A percentile compares a stretch with the other conserved stretches of the same genome.
Evolutionary conservation across 2,113 vertebrate species (phyloP).

Genomic region (Corythaixoides concolor): DNA sequence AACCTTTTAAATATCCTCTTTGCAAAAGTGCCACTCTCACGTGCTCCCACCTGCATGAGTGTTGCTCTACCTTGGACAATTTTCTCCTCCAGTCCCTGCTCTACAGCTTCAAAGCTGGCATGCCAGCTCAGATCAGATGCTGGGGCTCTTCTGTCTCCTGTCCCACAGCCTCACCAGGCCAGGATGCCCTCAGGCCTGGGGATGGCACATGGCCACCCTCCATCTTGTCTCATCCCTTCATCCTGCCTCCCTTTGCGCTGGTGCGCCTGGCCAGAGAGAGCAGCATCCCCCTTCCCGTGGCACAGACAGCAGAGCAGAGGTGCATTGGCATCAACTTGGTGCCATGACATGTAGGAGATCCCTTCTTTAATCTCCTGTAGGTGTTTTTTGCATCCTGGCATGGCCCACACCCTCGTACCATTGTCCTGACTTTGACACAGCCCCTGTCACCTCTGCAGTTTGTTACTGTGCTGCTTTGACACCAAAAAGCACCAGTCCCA

Average conservation of each 20-base stretch:
- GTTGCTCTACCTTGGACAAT: neutral
- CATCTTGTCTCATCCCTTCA: neutral
- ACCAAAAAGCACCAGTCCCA: neutral
- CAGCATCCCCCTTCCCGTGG: neutral
- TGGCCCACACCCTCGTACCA: neutral
- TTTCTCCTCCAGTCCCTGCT: neutral
- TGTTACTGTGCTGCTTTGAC: neutral
- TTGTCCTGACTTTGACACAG: neutral
- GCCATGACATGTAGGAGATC: neutral
- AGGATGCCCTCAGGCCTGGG: neutral
- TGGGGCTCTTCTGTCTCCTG: neutral
- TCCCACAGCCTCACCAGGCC: neutral
- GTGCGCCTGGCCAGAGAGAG: neutral
- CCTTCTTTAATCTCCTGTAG: neutral
- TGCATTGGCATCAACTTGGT: neutral
- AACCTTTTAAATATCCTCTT: neutral
- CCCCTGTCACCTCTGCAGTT: neutral
- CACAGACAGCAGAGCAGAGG: neutral
- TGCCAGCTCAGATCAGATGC: neutral
- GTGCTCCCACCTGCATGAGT: no score
- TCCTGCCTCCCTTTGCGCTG: rapidly evolving
- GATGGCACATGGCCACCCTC: neutral
- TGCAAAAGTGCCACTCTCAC: neutral
- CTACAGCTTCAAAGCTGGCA: neutral
- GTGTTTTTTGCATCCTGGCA: neutral